Conservation (phyloP, 2,888 invertebrate species). For the Agonopterix alstromeriana region DNA sequence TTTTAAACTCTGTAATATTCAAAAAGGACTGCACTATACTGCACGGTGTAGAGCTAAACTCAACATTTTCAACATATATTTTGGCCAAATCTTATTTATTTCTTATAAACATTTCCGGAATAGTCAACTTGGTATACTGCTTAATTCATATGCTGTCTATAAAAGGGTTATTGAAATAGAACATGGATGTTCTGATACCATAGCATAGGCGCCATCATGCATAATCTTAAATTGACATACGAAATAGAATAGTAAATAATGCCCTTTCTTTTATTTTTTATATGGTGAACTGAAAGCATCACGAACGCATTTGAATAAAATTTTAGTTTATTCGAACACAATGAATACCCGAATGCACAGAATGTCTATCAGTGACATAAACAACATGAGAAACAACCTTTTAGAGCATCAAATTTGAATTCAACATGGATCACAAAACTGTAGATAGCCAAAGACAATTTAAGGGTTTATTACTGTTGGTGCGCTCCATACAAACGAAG, state of each 20-base stretch:
- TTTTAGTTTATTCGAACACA: conserved; percentile 1
- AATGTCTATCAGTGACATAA: not conserved
- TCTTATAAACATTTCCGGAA: too few species aligned
- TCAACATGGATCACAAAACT: not conserved
- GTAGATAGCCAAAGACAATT: not conserved
- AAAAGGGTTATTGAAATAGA: not conserved
- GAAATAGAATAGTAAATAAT: conserved; percentile 22
- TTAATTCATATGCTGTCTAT: too few species aligned
- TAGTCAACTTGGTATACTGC: too few species aligned
- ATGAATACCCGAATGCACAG: not conserved
- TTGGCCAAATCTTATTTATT: too few species aligned
- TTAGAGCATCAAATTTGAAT: not conserved
- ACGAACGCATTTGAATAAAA: conserved; percentile 9
- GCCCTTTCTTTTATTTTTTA: conserved; percentile 20
- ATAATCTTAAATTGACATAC: conserved; percentile 29
- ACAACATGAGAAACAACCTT: not conserved
- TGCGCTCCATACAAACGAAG: too few species aligned
- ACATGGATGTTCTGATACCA: conserved; percentile 13
- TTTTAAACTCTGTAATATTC: too few species aligned
- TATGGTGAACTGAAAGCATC: conserved; percentile 13
- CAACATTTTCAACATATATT: too few species aligned
- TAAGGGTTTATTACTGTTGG: too few species aligned
- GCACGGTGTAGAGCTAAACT: too few species aligned
- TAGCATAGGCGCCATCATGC: conserved; percentile 27
- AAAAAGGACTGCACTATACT: too few species aligned